Conservation (phyloP, 2,113 vertebrate species). For the Meleagris gallopavo region DNA sequence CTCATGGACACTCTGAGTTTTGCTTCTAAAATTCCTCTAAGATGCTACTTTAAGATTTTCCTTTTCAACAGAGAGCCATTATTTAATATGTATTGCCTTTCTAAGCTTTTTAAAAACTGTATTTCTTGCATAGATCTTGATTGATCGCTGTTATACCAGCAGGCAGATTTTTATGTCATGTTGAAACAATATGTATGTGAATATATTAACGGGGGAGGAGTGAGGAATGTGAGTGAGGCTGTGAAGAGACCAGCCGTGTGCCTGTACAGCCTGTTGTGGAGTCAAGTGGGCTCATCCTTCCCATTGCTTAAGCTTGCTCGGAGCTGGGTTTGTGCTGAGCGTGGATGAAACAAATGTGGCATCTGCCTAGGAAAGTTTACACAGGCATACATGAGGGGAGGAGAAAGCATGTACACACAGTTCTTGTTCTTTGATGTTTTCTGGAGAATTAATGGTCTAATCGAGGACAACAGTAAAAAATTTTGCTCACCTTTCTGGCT, state of each 20-base stretch:
- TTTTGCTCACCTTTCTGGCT: neutral
- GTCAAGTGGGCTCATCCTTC: neutral
- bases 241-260: neutral
- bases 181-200: neutral
- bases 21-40: neutral
- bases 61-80: neutral
- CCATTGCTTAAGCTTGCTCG: neutral
- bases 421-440: neutral
- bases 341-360: neutral
- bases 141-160: neutral
- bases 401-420: neutral
- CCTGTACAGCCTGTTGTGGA: neutral
- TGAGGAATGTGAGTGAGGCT: neutral
- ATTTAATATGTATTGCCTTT: neutral
- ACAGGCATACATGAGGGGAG: neutral
- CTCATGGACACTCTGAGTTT: neutral
- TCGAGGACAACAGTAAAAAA: neutral
- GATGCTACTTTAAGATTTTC: neutral
- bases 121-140: neutral
- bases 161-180: accelerated
- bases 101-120: neutral
- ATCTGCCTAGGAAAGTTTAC: neutral
- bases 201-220: neutral
- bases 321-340: neutral
- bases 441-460: neutral